Evolutionary conservation across 2,888 invertebrate species (phyloP).

Genomic region (Lasioglossum oenotherae): DNA sequence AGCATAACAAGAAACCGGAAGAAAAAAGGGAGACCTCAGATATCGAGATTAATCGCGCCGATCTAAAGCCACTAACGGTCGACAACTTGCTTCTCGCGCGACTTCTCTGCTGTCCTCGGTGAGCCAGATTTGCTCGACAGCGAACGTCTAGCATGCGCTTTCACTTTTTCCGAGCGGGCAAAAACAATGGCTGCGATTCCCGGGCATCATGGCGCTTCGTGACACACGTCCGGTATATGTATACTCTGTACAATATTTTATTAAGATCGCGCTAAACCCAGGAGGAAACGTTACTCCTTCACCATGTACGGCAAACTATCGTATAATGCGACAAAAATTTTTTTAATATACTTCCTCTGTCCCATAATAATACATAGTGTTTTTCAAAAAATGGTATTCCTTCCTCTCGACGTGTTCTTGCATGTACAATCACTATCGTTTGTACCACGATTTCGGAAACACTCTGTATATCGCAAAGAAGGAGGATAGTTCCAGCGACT

Average conservation of each 20-base stretch:
- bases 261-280: too few species aligned
- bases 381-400: too few species aligned
- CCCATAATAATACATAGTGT: too few species aligned
- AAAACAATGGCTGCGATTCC: not conserved
- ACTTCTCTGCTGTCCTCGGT: not conserved
- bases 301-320: too few species aligned
- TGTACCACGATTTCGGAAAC: not conserved
- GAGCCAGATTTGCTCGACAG: not conserved
- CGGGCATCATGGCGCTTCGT: not conserved
- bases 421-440: not conserved
- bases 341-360: too few species aligned
- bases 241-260: too few species aligned
- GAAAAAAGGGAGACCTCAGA: conserved; percentile 26
- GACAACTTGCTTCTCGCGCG: not conserved
- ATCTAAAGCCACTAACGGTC: conserved; percentile 3
- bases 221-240: not conserved
- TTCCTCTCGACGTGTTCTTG: too few species aligned
- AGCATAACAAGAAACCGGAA: conserved; percentile 45
- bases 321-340: too few species aligned
- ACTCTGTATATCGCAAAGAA: not conserved
- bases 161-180: not conserved
- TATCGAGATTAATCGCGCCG: conserved; percentile 49
- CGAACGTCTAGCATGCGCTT: not conserved
- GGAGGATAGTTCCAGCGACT: conserved; percentile 24
- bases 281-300: too few species aligned